Conservation (phyloP, 2,888 invertebrate genomes). For the Anthophora plumipes region DNA sequence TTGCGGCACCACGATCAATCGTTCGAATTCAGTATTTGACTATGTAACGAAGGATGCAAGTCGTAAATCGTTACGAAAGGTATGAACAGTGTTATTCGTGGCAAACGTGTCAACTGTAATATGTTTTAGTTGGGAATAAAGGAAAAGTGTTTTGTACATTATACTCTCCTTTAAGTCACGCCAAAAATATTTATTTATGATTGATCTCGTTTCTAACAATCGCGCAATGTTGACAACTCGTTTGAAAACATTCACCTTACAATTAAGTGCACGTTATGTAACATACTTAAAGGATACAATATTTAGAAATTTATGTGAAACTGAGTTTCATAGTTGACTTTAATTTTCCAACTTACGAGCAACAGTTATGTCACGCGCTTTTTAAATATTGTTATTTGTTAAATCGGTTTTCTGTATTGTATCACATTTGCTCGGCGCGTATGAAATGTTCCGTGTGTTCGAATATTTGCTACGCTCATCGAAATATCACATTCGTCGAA, state of each 20-base stretch:
- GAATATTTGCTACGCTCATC: background rate
- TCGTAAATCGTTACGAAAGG: conserved; percentile 53
- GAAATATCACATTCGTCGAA: background rate
- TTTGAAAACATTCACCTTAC: background rate
- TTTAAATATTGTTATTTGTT: conserved; percentile 20
- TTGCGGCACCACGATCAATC: conserved; percentile 59
- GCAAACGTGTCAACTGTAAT: conserved; percentile 29
- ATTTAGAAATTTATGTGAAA: background rate
- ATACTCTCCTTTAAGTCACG: background rate
- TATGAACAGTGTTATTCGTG: conserved; percentile 32
- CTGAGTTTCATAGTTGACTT: conserved; percentile 2
- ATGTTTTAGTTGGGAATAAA: background rate
- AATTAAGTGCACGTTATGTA: background rate
- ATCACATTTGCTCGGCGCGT: background rate
- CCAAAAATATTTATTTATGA: background rate
- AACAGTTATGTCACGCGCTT: conserved; percentile 24
- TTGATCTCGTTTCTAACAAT: background rate
- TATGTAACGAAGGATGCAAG: conserved; percentile 48
- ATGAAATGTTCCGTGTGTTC: conserved; percentile 13
- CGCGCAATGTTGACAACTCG: background rate
- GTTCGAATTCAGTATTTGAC: conserved; percentile 42
- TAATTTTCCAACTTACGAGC: conserved; percentile 35
- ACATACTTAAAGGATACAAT: background rate
- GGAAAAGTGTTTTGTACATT: conserved; percentile 4
- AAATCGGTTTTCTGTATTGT: conserved; percentile 3